Base-by-base conservation (phyloP, 92 coral and sea anemone genomes). In the Paramuricea clavata region DNA sequence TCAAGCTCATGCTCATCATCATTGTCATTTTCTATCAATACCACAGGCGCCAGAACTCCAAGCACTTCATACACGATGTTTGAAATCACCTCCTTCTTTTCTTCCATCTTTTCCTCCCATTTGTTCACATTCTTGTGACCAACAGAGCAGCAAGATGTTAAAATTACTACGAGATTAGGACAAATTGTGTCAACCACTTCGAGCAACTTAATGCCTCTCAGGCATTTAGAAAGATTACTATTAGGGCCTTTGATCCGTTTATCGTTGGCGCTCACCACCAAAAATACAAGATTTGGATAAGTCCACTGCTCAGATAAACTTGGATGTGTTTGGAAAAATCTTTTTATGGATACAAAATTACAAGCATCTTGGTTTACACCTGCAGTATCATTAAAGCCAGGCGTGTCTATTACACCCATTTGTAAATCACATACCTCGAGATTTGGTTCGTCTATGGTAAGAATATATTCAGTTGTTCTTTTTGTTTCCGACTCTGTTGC, bases 141-240 rank as follows among this genome's bases (percentile, higher is more conserved):
- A 41, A 74, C 57, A 74, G 56, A 74, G 19, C 80, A 74, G 80
- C 80, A 74, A 36, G 2, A 47, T 74, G 80, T 36, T 49, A 74
- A 17, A 42, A 74, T 22, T 1, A 49, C 80, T 12, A 74, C 80
- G 33, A 74, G 57, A 42, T 74, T 74, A 8, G 80, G 34, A 49
- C 35, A 17, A 41, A 6, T 2, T 41, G 8, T 12, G 32, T 74
- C 80, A 49, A 74, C 59, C 57, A 74, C 52, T 13, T 42, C 56
- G 0, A 74, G 61, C 9, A 19, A 27, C 13, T 74, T 42, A 74
- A 74, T 44, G 16, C 60, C 27, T 74, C 80, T 74, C 33, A 74
- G 42, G 16, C 32, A 42, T 42, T 74, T 41, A 25, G 61, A 19
- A 17, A 74, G 57, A 44, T 44, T 47, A 59, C 80, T 42, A 32